These are phyloP conservation scores for Drosophila setosimentum DNA, from an alignment of 2,888 invertebrate genomes.

Conservation along the genomic window DNA sequence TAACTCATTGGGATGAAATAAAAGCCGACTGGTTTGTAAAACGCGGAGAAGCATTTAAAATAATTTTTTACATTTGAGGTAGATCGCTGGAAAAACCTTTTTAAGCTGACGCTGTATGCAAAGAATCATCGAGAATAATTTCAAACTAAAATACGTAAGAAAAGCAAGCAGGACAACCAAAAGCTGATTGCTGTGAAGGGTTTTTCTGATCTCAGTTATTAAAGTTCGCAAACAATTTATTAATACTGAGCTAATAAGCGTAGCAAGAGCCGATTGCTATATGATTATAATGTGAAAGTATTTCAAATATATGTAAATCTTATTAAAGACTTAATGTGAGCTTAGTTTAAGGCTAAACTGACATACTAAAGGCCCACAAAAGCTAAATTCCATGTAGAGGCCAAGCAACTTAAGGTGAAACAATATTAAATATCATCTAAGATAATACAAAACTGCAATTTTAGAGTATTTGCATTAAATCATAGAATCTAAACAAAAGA, in stretches of 20 bases:
- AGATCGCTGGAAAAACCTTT: neutral
- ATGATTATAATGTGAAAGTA: neutral
- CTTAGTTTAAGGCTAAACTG: neutral
- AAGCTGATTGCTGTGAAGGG: neutral
- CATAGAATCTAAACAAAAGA: neutral
- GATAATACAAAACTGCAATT: neutral
- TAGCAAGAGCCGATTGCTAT: neutral
- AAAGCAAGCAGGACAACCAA: neutral
- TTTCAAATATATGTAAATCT: neutral
- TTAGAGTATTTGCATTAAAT: constrained; percentile 14
- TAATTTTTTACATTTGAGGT: neutral
- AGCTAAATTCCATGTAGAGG: neutral
- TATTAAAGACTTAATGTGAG: neutral
- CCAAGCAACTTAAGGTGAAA: neutral
- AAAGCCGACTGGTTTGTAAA: constrained; percentile 2
- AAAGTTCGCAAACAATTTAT: neutral
- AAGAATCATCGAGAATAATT: neutral
- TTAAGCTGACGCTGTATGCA: neutral
- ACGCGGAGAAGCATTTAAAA: neutral
- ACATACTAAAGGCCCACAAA: neutral
- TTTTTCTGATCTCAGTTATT: neutral
- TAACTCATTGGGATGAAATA: neutral
- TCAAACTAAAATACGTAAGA: neutral
- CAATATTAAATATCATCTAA: neutral
- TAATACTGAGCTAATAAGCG: neutral